Evolutionary conservation across 1,140 invertebrate species (phyloP).

Genomic region (Spodoptera litura): DNA sequence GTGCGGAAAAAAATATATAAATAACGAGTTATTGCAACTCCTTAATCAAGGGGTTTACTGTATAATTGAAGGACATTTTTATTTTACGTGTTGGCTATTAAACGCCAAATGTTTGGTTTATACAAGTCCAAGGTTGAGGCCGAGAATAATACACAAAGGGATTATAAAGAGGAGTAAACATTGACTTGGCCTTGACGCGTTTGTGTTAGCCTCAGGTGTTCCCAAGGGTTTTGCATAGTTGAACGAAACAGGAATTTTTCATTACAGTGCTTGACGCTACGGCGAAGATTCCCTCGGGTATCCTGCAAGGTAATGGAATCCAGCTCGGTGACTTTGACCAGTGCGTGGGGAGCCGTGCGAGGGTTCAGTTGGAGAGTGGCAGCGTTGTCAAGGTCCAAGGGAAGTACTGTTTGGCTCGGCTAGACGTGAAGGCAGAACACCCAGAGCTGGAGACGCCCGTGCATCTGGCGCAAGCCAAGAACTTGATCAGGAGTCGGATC

Average conservation of each 20-base stretch:
- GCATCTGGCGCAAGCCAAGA: slow-evolving; percentile 87
- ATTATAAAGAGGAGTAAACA: slow-evolving; percentile 46
- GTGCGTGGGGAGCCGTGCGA: slow-evolving; percentile 87
- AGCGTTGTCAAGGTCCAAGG: slow-evolving; percentile 87
- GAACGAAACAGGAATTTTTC: slow-evolving; percentile 61
- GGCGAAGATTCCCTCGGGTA: slow-evolving; percentile 89
- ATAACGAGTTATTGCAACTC: slow-evolving; percentile 46
- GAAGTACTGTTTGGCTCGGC: slow-evolving; percentile 89
- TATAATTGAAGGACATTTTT: slow-evolving; percentile 1
- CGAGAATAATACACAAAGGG: slow-evolving; percentile 31
- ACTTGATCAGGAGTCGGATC: slow-evolving; percentile 87
- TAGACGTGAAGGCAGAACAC: slow-evolving; percentile 87
- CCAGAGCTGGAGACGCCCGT: slow-evolving; percentile 87
- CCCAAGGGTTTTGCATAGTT: slow-evolving; percentile 57
- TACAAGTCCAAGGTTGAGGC: background rate
- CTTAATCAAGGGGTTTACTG: slow-evolving; percentile 44
- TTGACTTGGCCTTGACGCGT: slow-evolving; percentile 46
- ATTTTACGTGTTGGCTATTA: background rate
- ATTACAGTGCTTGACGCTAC: slow-evolving; percentile 90
- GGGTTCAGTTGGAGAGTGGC: slow-evolving; percentile 85
- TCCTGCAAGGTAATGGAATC: slow-evolving; percentile 90
- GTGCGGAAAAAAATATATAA: slow-evolving; percentile 49
- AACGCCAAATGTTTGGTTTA: slow-evolving; percentile 3
- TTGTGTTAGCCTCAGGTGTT: slow-evolving; percentile 49
- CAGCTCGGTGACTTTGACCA: slow-evolving; percentile 91